These are phyloP conservation scores for Ellobius talpinus DNA, from an alignment of 2,113 vertebrate genomes.

Conservation along the genomic window DNA sequence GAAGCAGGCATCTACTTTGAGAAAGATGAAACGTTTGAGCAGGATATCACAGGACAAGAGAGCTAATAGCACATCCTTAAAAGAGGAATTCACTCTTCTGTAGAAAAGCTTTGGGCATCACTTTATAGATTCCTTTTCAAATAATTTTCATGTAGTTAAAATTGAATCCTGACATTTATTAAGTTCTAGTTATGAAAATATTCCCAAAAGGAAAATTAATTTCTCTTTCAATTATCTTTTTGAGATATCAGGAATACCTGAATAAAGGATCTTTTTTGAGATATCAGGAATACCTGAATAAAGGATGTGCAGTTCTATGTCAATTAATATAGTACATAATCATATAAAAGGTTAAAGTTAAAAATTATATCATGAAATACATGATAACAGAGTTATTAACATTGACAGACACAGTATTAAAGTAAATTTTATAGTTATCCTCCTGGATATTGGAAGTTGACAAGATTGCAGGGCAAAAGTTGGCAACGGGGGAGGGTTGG, in stretches of 20 bases:
- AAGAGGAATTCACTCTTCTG: slow-evolving; percentile 37
- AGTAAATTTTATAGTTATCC: neutral
- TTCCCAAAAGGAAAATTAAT: slow-evolving; percentile 53
- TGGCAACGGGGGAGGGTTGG: too few species aligned
- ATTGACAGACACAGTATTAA: neutral
- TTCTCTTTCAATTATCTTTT: slow-evolving; percentile 52
- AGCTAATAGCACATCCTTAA: slow-evolving; percentile 26
- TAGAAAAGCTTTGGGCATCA: slow-evolving; percentile 25
- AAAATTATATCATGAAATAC: slow-evolving; percentile 38
- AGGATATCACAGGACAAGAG: slow-evolving; percentile 32
- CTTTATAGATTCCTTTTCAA: slow-evolving; percentile 63
- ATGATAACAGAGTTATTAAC: neutral
- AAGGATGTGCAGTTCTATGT: neutral
- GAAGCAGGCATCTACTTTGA: neutral
- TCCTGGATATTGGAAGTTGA: too few species aligned
- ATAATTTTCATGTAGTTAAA: slow-evolving; percentile 68
- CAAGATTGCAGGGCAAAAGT: too few species aligned
- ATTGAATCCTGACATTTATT: slow-evolving; percentile 58
- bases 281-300: slow-evolving; percentile 30
- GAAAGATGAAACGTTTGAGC: neutral
- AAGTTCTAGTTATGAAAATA: slow-evolving; percentile 53
- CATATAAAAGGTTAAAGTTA: slow-evolving; percentile 52
- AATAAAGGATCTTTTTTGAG: slow-evolving; percentile 52
- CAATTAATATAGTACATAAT: slow-evolving; percentile 36
- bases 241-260: slow-evolving; percentile 30